Evolutionary conservation across 2,113 vertebrate species (phyloP).

Genomic region (Crotalus horridus): DNA sequence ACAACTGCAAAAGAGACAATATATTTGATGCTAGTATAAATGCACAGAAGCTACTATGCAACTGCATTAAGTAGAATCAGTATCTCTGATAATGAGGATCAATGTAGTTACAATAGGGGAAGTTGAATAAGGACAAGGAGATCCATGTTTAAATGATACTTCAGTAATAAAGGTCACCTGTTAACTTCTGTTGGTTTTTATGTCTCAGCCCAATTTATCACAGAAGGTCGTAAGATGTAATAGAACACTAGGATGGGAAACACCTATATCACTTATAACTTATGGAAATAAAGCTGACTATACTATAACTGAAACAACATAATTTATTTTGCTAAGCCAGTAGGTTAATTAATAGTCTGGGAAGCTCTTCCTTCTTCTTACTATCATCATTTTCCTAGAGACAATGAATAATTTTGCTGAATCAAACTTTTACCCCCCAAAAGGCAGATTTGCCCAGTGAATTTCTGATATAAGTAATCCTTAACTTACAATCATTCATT

Average conservation of each 20-base stretch:
- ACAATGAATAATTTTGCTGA: background rate
- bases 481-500: background rate
- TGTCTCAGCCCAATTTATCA: background rate
- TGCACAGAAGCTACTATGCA: background rate
- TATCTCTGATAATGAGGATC: background rate
- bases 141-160: background rate
- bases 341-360: background rate
- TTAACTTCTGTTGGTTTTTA: background rate
- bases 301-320: background rate
- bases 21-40: background rate
- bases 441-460: background rate
- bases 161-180: background rate
- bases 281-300: background rate
- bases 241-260: background rate
- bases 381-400: background rate
- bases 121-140: background rate
- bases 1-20: background rate
- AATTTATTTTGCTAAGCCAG: background rate
- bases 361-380: background rate
- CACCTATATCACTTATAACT: background rate
- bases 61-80: background rate
- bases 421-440: background rate
- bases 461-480: background rate
- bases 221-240: background rate
- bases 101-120: background rate